A percentile compares a stretch with the other conserved stretches of the same genome.
phyloP scores from a whole-genome alignment of 2,797 vertebrate genomes.

The Enteromius treurensis region DNA sequence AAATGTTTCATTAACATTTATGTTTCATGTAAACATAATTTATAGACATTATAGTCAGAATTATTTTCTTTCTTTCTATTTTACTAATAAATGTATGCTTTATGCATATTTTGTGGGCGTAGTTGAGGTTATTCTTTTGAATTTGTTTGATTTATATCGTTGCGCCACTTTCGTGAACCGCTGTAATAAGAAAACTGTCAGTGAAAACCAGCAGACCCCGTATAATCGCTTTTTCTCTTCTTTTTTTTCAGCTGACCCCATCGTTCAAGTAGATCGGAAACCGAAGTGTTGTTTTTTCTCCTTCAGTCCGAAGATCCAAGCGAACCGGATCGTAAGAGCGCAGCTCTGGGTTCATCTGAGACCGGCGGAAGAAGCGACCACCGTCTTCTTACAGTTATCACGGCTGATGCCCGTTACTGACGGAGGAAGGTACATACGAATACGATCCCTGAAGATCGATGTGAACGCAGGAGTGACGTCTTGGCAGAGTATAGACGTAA shows the following conservation, averaged over 20 bases:
- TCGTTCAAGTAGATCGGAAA: slow-evolving; percentile 85
- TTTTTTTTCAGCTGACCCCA: slow-evolving; percentile 83
- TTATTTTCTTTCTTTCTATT: too few species aligned
- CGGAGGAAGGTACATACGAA: slow-evolving; percentile 87
- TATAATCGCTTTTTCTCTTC: slow-evolving; percentile 10
- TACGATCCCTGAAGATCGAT: slow-evolving; percentile 96
- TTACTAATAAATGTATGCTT: background rate
- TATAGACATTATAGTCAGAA: too few species aligned
- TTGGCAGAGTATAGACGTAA: slow-evolving; percentile 98
- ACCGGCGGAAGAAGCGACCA: slow-evolving; percentile 84
- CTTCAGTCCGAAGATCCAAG: slow-evolving; percentile 90
- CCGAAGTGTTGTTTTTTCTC: slow-evolving; percentile 97
- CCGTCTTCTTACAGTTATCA: slow-evolving; percentile 95
- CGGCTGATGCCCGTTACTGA: slow-evolving; percentile 91
- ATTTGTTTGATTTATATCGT: background rate
- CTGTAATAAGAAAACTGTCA: slow-evolving; percentile 11
- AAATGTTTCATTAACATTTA: background rate
- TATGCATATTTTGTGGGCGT: background rate
- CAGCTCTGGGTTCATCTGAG: slow-evolving; percentile 97
- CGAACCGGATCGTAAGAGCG: slow-evolving; percentile 89
- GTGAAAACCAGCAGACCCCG: background rate
- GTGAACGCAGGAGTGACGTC: slow-evolving; percentile 89
- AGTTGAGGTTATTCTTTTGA: background rate
- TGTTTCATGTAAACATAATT: too few species aligned
- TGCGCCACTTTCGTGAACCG: background rate